These are phyloP conservation scores for Archivesica marissinica DNA, from an alignment of 1,140 invertebrate genomes.

Conservation along the genomic window DNA sequence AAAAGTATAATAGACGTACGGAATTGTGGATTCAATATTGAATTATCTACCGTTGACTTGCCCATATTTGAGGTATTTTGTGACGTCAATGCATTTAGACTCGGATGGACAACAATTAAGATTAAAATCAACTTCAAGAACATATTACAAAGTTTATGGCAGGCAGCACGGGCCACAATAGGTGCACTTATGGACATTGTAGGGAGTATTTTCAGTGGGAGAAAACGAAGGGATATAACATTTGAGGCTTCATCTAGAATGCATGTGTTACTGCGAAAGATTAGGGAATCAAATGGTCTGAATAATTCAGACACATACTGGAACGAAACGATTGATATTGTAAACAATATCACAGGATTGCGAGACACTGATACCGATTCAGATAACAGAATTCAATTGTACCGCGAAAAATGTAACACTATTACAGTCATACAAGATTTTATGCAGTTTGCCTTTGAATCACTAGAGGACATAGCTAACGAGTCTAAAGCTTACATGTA, in stretches of 20 bases:
- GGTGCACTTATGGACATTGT: constrained; percentile 17
- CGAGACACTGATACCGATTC: background rate
- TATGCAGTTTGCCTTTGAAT: background rate
- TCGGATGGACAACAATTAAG: constrained; percentile 29
- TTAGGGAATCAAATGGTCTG: background rate
- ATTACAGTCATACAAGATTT: background rate
- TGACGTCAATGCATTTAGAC: constrained; percentile 54
- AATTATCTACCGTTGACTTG: constrained; percentile 45
- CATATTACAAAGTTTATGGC: constrained; percentile 52
- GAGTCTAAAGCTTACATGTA: background rate
- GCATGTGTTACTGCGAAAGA: background rate
- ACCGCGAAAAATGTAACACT: background rate
- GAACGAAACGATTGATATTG: background rate
- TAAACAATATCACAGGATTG: background rate
- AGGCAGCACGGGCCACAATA: constrained; percentile 48
- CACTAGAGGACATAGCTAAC: background rate
- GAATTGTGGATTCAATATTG: constrained; percentile 57
- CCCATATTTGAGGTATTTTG: constrained; percentile 56
- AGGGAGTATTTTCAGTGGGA: too few relatives aligned
- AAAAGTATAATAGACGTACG: constrained; percentile 52
- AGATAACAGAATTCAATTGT: constrained; percentile 17
- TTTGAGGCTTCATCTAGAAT: background rate
- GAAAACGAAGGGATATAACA: constrained; percentile 20
- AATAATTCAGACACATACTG: background rate
- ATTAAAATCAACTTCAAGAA: constrained; percentile 57